These are phyloP conservation scores for Hormaphis cornu DNA, from an alignment of 1,140 invertebrate species.

Conservation along the genomic window DNA sequence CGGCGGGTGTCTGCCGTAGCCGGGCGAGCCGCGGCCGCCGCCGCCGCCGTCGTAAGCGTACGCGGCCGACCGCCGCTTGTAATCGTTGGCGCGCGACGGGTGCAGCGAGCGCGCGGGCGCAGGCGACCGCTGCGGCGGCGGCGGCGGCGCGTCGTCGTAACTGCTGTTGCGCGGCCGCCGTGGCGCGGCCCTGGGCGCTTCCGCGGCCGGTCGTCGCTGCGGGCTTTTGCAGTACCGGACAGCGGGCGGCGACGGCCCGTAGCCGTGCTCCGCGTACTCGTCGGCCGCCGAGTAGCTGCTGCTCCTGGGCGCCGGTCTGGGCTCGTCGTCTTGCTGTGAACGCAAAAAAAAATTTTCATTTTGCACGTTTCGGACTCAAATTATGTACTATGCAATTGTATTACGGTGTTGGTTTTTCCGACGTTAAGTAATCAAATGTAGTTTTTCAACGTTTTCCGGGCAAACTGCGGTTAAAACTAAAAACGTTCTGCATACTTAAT, in stretches of 20 bases:
- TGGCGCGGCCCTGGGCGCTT: constrained; percentile 17
- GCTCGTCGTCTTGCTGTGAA: constrained; percentile 11
- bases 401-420: too few species aligned
- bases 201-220: background rate
- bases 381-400: too few species aligned
- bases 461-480: too few species aligned
- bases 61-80: constrained; percentile 11
- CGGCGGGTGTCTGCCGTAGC: constrained; percentile 28
- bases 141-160: background rate
- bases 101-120: background rate
- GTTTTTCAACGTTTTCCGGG: too few species aligned
- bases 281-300: constrained; percentile 25
- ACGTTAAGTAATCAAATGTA: too few species aligned
- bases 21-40: constrained; percentile 33
- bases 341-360: background rate
- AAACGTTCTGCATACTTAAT: too few species aligned
- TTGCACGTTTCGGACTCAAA: too few species aligned
- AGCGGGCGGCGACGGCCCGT: constrained; percentile 38
- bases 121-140: background rate
- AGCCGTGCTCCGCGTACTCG: constrained; percentile 3
- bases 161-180: background rate
- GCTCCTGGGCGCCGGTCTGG: constrained; percentile 14
- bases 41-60: constrained; percentile 21
- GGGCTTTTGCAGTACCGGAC: background rate
- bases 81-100: background rate